A percentile compares a stretch with the other conserved stretches of the same genome.
Conservation (phyloP, 2,888 invertebrate genomes). For the Nezara viridula region DNA sequence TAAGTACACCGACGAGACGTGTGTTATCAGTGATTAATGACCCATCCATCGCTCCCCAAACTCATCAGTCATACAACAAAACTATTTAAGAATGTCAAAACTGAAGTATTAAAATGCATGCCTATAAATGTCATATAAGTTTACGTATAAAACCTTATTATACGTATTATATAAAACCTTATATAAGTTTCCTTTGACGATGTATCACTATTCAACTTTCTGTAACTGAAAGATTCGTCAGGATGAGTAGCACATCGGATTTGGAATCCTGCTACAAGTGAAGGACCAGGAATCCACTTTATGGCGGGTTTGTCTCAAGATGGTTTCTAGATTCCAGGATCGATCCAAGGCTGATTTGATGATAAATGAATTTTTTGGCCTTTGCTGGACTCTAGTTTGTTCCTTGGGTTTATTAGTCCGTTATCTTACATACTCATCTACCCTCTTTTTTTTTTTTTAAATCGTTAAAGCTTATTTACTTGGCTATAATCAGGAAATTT, state of each 20-base stretch:
- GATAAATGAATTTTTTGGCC: no score
- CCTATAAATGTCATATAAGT: neutral
- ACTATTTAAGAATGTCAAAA: neutral
- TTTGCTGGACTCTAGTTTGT: no score
- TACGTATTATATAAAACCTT: no score
- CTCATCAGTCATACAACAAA: neutral
- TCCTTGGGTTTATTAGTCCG: no score
- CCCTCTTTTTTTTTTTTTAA: no score
- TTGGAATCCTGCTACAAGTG: neutral
- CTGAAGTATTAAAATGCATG: neutral
- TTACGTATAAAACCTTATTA: neutral
- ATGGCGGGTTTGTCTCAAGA: neutral
- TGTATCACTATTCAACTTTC: no score
- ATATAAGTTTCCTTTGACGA: no score
- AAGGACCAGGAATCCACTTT: neutral
- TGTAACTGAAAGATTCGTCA: no score
- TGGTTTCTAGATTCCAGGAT: neutral
- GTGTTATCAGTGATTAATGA: constrained; percentile 19
- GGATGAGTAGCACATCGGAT: no score
- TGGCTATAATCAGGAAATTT: no score
- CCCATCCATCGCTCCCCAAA: neutral
- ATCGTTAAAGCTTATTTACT: no score
- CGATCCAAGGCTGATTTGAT: neutral
- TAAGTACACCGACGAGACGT: neutral
- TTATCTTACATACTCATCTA: no score